Base-by-base conservation (phyloP, 2,888 invertebrate genomes). In the Cylloceria caligata region DNA sequence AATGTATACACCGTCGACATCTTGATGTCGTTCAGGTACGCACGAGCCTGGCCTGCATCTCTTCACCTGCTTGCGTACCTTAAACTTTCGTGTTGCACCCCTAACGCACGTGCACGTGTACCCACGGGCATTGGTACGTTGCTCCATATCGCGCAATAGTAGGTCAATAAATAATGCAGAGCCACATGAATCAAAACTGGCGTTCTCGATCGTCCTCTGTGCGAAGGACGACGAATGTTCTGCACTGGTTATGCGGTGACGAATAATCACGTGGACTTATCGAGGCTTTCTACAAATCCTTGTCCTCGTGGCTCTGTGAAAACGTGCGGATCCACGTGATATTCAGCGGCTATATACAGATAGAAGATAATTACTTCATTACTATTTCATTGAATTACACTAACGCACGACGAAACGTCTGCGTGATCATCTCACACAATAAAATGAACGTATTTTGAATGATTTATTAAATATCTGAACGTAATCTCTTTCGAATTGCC, bases 141-240 rank as follows among this genome's bases (percentile, higher is more conserved):
- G 34, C 64, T 71, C 55, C 13, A 62, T 62, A 49, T 64, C 30
- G 13, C 24, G 30, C 19, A 11, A 19, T 11, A 52, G 11, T 42
- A 19, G 62, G 34, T 77, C 69, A 69, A 77, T 71, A 64, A 64
- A 77, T 64, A 77, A 69, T 64, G 42, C 69, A 69, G n/a, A 57
- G 42, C 39, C 39, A 13, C 49, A 69, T 64, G 49, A 77, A 69
- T 69, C 39, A 76, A 69, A 62, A 69, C 9, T 7, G 39, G 49
- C 69, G 60, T 49, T n/a, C 64, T 65, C 42, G 64, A 27, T 42
- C n/a, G 52, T 45, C 19, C 42, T 67, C 19, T n/a, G 4, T 34
- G 52, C 42, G 57, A 55, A 4, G 34, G 19, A 69, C 27, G 24
- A 47, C 19, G 36, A 34, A 36, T 2, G 45, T 16, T 16, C n/a